These are phyloP conservation scores for Pseudococcus jackbeardsleyi DNA, from an alignment of 2,888 invertebrate species.

Conservation along the genomic window DNA sequence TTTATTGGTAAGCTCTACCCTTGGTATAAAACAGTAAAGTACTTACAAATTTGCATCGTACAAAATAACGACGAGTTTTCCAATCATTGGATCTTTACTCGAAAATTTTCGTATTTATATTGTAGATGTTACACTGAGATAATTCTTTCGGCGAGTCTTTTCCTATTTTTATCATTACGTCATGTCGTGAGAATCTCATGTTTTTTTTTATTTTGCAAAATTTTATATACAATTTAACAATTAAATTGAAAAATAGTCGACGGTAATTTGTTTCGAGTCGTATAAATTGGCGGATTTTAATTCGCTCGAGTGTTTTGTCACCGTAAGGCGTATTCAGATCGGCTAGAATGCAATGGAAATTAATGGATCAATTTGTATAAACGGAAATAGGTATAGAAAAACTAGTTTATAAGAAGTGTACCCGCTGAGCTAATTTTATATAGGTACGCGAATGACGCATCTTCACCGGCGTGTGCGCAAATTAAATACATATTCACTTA, in stretches of 20 bases:
- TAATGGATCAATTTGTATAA: slow-evolving; percentile 24
- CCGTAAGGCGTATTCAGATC: not conserved
- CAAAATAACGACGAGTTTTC: slow-evolving; percentile 33
- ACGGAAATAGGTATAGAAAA: not conserved
- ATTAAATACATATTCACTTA: slow-evolving; percentile 22
- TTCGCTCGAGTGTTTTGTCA: not conserved
- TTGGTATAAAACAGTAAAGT: not conserved
- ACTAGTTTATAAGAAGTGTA: not conserved
- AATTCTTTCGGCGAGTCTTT: slow-evolving; percentile 22
- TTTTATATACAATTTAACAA: not conserved
- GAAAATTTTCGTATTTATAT: not conserved
- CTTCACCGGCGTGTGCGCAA: not conserved
- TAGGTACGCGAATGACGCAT: not conserved
- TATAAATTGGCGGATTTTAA: not conserved
- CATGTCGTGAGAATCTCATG: slow-evolving; percentile 36
- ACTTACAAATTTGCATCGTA: not conserved
- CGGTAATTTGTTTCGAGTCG: not conserved
- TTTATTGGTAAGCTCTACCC: not conserved
- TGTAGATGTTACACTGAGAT: not conserved
- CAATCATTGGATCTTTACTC: slow-evolving; percentile 34
- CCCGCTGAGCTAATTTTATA: slow-evolving; percentile 31
- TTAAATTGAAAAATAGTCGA: not conserved
- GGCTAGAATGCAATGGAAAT: not conserved
- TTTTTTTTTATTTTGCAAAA: not conserved
- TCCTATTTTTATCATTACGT: slow-evolving; percentile 14